Base-by-base conservation (phyloP, 1,140 invertebrate species). In the Aporrectodea caliginosa region DNA sequence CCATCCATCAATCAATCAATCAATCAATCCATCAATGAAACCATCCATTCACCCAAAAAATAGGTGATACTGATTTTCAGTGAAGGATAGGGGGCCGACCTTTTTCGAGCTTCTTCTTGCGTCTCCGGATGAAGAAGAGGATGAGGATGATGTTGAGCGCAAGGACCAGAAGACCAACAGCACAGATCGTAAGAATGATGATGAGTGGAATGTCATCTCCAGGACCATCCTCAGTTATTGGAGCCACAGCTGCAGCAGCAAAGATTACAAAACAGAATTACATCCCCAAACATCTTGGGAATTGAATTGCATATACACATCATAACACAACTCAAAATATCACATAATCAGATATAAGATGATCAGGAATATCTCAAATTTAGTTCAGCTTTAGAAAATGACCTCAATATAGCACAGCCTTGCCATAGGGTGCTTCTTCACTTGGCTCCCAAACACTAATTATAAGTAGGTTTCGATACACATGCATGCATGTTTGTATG, bases 131-230 rank as follows among this genome's bases (percentile, higher is more conserved):
- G 90, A 94, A 95, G 90, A 93, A 95, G 79, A 93, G 91, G 81
- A 95, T 93, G 80, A 95, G 91, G 79, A 91, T 91, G 80, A 94
- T 92, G 88, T 95, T 95, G 82, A 95, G 91, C 78, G 94, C 87
- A 70, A 95, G 90, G 72, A 95, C 91, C 81, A 93, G 90, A 78
- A 92, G 91, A 35, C 92, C 93, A 75, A 94, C 92, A 78, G 94
- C 90, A 35, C 93, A 93, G 16, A 94, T 93, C 83, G 92, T 92
- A 81, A 95, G 92, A 83, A 95, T 93, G 83, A 95, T 92, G 81
- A 94, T 91, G 85, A 93, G 92, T 29, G 93, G 92, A 71, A 93
- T 89, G 83, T 94, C 91, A n/a, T 87, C 84, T 90, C 88, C 85
- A 91, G 90, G 83, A 92, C 92, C 77, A 91, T 88, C 82, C 92